Evolutionary conservation across 2,113 vertebrate species (phyloP).

Genomic region (Caranx ignobilis): DNA sequence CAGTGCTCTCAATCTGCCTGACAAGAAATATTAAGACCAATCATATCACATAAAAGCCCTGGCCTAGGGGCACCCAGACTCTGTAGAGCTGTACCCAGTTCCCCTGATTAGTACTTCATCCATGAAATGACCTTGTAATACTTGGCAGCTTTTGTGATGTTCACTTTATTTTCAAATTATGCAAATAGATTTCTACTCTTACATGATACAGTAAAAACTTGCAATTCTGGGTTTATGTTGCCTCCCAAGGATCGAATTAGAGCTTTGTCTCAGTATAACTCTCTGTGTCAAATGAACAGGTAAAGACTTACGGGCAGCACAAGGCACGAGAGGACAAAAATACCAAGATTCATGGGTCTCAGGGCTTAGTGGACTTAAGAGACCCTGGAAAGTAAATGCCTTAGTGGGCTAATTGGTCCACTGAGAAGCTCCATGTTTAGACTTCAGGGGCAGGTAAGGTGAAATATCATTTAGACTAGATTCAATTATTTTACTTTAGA

Average conservation of each 20-base stretch:
- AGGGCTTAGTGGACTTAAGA: conserved; percentile 27
- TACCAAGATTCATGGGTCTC: conserved; percentile 16
- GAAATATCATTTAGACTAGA: neutral
- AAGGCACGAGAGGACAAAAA: conserved; percentile 4
- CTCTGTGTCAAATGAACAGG: neutral
- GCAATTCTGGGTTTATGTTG: neutral
- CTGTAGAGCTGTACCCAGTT: neutral
- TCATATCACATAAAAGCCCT: neutral
- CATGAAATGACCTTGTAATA: neutral
- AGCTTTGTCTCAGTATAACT: neutral
- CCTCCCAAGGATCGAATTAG: too few species aligned
- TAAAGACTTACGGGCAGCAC: neutral
- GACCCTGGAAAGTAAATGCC: neutral
- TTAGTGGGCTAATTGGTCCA: neutral
- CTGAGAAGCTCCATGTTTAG: neutral
- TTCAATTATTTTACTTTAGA: too few species aligned
- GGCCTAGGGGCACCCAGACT: neutral
- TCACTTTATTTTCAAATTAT: neutral
- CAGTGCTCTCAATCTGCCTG: too few species aligned
- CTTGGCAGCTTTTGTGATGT: neutral
- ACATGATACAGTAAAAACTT: neutral
- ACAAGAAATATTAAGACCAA: neutral
- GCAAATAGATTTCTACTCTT: neutral
- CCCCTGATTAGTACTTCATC: neutral
- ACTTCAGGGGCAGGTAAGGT: neutral